These are phyloP conservation scores for Chironomus tentans DNA, from an alignment of 2,888 invertebrate species.

Conservation along the genomic window DNA sequence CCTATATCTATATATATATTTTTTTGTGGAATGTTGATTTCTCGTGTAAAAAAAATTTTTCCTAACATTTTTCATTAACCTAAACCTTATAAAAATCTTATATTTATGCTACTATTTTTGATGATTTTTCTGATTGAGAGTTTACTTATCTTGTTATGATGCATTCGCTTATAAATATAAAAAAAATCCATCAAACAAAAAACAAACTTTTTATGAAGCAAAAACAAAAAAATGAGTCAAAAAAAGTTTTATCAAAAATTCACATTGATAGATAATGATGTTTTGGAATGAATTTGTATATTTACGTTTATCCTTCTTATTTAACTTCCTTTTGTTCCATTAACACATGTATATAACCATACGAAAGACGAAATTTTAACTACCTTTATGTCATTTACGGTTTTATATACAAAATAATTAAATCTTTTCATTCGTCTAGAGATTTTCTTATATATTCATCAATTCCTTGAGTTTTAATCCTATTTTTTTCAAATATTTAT, in stretches of 20 bases:
- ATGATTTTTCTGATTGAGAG: not conserved
- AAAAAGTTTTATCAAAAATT: not conserved
- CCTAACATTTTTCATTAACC: not conserved
- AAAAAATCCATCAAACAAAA: not conserved
- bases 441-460: no score
- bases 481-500: not conserved
- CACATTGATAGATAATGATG: not conserved
- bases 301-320: not conserved
- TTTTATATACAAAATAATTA: no score
- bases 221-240: not conserved
- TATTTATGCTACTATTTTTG: no score
- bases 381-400: not conserved
- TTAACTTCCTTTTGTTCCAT: not conserved
- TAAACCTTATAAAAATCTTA: no score
- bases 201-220: not conserved
- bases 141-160: slow-evolving; percentile 7
- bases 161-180: slow-evolving; percentile 9
- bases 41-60: not conserved
- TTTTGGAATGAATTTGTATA: not conserved
- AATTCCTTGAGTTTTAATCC: not conserved
- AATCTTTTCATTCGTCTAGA: no score
- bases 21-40: not conserved
- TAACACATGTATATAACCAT: not conserved
- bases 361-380: not conserved
- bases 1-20: no score